Evolutionary conservation across 2,113 vertebrate species (phyloP), one percentile per base, ranked within the genome.

Genomic region (Hoplias malabaricus): DNA sequence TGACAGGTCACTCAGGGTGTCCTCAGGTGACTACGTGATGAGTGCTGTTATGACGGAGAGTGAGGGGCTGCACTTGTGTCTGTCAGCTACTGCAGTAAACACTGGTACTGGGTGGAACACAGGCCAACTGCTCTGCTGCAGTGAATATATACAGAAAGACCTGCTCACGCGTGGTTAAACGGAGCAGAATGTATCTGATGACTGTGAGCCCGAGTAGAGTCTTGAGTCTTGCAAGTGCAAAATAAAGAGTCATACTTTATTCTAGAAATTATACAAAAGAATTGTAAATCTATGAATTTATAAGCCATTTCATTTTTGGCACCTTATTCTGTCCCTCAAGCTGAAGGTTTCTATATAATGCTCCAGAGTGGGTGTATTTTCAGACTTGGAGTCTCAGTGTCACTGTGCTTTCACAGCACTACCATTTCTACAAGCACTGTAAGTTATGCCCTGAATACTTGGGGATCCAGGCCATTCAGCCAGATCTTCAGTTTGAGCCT

Each of bases 51-150:
- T 83, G 79, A 81, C 57, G 5, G 79, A 8, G 29, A 54, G 73
- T 2, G 1, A 19, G 23, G 34, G 82, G 62, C 10, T 54, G 75
- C 80, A 74, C 76, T 84, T 59, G 62, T 69, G 83, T 43, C 73
- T 81, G 86, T 84, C 84, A 68, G 63, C 68, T 67, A 77, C 29
- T 77, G 70, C 69, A 48, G 70, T 72, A 79, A 84, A 80, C 73
- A 54, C 74, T 68, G 78, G 23, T 62, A 36, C 59, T 77, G 76
- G 85, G 29, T 33, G 9, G 50, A 40, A 13, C 33, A 36, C 12
- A 27, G 13, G 13, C 33, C 43, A 43, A n/a, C n/a, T 14, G 19
- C 46, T 48, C 16, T 48, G n/a, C n/a, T n/a, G n/a, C n/a, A n/a
- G n/a, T n/a, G n/a, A n/a, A n/a, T n/a, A n/a, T n/a, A 48, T 48